A percentile compares a stretch with the other conserved stretches of the same genome.
Conservation (phyloP, 2,113 vertebrate species). For the Tupaia chinensis region DNA sequence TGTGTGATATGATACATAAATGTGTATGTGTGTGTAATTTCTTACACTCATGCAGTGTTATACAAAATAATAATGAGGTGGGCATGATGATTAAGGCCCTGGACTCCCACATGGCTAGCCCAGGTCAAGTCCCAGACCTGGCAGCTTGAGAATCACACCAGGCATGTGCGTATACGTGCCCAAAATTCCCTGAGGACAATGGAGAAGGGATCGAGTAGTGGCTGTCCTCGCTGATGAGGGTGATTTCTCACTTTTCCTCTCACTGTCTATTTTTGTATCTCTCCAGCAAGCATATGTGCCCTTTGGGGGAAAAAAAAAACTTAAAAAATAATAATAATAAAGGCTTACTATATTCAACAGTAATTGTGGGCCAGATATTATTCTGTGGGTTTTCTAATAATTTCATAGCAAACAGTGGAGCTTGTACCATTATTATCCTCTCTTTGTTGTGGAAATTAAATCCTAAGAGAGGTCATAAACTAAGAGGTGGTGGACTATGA, state of each 20-base stretch:
- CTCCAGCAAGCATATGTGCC: no score
- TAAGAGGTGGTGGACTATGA: background rate
- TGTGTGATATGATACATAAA: background rate
- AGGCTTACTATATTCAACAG: background rate
- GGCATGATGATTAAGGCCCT: no score
- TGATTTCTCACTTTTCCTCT: no score
- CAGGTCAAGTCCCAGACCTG: no score
- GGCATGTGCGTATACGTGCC: no score
- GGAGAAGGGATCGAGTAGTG: no score
- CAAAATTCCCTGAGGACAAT: no score
- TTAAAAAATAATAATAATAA: background rate
- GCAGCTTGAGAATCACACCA: no score
- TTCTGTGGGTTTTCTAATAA: background rate
- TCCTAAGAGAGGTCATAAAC: background rate
- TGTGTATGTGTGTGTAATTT: background rate
- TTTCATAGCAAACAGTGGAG: background rate
- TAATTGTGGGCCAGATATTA: background rate
- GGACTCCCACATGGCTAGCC: no score
- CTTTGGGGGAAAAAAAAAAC: no score
- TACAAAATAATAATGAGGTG: background rate
- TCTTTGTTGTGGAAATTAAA: background rate
- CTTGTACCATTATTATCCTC: background rate
- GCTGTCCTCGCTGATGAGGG: no score
- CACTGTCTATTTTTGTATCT: no score
- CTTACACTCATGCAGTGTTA: background rate